phyloP scores from a whole-genome alignment of 1,140 invertebrate species.

The Uloborus diversus region DNA sequence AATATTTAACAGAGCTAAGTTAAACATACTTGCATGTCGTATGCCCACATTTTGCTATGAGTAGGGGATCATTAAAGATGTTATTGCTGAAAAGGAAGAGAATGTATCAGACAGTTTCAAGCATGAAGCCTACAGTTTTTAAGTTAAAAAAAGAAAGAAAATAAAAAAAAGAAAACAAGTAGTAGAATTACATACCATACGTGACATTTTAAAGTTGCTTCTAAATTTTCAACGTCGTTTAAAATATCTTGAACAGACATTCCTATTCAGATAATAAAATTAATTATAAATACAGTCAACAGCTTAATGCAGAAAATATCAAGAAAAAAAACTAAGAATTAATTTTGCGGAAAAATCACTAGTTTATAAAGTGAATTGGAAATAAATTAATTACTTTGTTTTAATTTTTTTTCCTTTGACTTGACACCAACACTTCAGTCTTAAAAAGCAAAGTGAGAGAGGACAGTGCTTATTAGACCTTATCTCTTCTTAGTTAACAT shows the following conservation, averaged over 20 bases:
- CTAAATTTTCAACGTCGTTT: neutral
- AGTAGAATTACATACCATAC: constrained; percentile 7
- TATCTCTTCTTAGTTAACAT: too few species aligned
- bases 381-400: too few species aligned
- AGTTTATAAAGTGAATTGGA: too few species aligned
- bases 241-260: neutral
- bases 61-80: constrained; percentile 13
- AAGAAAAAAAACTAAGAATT: too few species aligned
- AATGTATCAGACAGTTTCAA: neutral
- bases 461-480: too few species aligned
- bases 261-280: neutral
- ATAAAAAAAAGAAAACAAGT: neutral
- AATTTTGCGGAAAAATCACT: too few species aligned
- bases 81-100: neutral
- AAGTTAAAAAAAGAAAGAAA: neutral
- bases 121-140: neutral
- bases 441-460: too few species aligned
- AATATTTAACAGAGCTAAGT: neutral
- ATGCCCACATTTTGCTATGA: constrained; percentile 34
- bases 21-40: constrained; percentile 29
- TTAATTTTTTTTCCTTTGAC: too few species aligned
- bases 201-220: constrained; percentile 14
- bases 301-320: too few species aligned
- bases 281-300: too few species aligned
- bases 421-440: too few species aligned